Base-by-base conservation (phyloP, 2,888 invertebrate genomes). In the Tineola bisselliella region DNA sequence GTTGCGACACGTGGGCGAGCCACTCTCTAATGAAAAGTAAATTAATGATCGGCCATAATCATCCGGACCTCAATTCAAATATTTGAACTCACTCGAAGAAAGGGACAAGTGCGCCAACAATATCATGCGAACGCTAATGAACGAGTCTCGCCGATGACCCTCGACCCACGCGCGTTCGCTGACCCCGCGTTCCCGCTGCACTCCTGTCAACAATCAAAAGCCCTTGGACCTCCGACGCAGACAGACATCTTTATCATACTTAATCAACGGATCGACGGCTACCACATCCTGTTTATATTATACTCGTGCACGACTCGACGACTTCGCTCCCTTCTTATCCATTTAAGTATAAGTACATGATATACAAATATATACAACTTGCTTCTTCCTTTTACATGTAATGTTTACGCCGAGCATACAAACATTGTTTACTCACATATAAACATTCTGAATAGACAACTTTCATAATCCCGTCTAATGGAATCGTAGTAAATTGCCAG, bases 131-230 rank as follows among this genome's bases (percentile, higher is more conserved):
- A 44, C 77, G 71, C 76, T 81, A 81, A 84, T 82, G 80, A 81
- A 77, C 75, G 81, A 75, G 70, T 79, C 80, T 76, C 54, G 54
- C 72, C 73, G 79, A 75, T 84, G 84, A 86, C 87, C 87, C 83
- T 72, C 83, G 87, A 86, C 86, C 84, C 82, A 80, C 82, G 78
- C 80, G 76, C 73, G 86, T 79, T 86, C 84, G 80, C 77, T 69
- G 87, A 67, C 80, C 84, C 58, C 77, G 64, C 65, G 67, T 71
- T 66, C 69, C 60, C 68, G 64, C 65, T 66, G 61, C 66, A 63
- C 64, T 67, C 62, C 62, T 44, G 43, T 56, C 64, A 63, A 48
- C 48, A 48, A 48, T 48, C 48, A 48, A 48, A 13, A 62, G 59
- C 56, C 62, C 66, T 65, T 56, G 62, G 54, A 70, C 71, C 63